phyloP scores from a whole-genome alignment of 2,888 invertebrate species.

The Pristionchus mayeri region DNA sequence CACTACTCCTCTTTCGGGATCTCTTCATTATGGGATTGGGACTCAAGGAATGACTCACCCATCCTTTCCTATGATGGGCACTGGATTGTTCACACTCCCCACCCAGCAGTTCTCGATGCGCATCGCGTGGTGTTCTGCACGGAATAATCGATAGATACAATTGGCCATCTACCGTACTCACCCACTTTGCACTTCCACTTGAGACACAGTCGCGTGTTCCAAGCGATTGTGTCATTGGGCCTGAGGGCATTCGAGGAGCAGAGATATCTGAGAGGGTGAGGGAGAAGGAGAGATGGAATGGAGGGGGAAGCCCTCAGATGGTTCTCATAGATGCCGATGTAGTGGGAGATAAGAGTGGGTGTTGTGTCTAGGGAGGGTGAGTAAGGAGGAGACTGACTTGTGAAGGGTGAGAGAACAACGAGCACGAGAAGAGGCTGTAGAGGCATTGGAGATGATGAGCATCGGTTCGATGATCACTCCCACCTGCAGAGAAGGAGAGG shows the following conservation, averaged over 20 bases:
- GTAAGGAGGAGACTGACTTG: slow-evolving; percentile 13
- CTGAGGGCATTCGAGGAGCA: slow-evolving; percentile 31
- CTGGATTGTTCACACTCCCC: slow-evolving; percentile 50
- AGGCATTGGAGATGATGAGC: slow-evolving; percentile 46
- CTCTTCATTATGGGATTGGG: no score
- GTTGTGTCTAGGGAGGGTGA: slow-evolving; percentile 15
- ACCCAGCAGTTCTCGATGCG: slow-evolving; percentile 49
- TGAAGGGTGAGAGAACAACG: slow-evolving; percentile 48
- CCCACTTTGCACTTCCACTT: slow-evolving; percentile 49
- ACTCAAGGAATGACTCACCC: slow-evolving; percentile 48
- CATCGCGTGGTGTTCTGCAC: slow-evolving; percentile 47
- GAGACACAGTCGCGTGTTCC: slow-evolving; percentile 48
- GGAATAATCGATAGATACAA: not conserved
- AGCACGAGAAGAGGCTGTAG: slow-evolving; percentile 46
- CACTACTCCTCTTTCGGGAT: no score
- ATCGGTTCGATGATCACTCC: slow-evolving; percentile 47
- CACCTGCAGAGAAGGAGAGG: not conserved
- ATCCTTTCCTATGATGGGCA: slow-evolving; percentile 47
- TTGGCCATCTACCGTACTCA: not conserved
- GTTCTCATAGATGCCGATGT: not conserved
- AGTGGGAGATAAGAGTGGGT: not conserved
- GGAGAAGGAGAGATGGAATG: not conserved
- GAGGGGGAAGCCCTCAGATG: not conserved
- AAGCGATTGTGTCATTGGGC: slow-evolving; percentile 48
- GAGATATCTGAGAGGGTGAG: slow-evolving; percentile 32